Conservation (phyloP, 2,888 invertebrate species). For the Tethea ocularis region DNA sequence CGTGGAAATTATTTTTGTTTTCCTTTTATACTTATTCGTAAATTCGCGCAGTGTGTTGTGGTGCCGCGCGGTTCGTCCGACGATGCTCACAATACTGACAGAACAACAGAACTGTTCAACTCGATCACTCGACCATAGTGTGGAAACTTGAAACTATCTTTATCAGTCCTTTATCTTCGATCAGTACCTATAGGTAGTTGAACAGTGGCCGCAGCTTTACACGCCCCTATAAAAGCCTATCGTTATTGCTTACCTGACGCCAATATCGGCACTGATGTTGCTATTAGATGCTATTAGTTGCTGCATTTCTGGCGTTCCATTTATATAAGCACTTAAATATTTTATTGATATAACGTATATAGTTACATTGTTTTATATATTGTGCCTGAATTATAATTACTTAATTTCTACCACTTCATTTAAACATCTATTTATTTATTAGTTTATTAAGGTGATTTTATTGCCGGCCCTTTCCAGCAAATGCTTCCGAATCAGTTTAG, state of each 20-base stretch:
- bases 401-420: too few relatives aligned
- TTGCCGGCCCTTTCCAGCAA: too few relatives aligned
- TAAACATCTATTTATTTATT: too few relatives aligned
- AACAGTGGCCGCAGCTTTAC: slow-evolving; percentile 24
- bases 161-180: slow-evolving; percentile 36
- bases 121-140: slow-evolving; percentile 17
- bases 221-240: slow-evolving; percentile 34
- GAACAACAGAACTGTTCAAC: slow-evolving; percentile 10
- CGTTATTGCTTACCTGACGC: slow-evolving; percentile 13
- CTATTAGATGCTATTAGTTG: not conserved
- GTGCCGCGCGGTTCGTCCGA: slow-evolving; percentile 30
- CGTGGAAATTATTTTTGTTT: slow-evolving; percentile 21
- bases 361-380: too few relatives aligned
- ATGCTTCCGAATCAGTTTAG: too few relatives aligned
- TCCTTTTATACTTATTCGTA: slow-evolving; percentile 11
- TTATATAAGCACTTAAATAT: not conserved
- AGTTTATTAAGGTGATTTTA: too few relatives aligned
- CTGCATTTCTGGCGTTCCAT: not conserved
- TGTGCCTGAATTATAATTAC: too few relatives aligned
- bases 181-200: slow-evolving; percentile 19
- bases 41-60: slow-evolving; percentile 13
- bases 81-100: slow-evolving; percentile 32
- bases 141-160: slow-evolving; percentile 33
- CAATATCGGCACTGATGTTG: slow-evolving; percentile 10
- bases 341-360: not conserved